Base-by-base conservation (phyloP, 1,140 invertebrate species). In the Drosophila tsacasi region DNA sequence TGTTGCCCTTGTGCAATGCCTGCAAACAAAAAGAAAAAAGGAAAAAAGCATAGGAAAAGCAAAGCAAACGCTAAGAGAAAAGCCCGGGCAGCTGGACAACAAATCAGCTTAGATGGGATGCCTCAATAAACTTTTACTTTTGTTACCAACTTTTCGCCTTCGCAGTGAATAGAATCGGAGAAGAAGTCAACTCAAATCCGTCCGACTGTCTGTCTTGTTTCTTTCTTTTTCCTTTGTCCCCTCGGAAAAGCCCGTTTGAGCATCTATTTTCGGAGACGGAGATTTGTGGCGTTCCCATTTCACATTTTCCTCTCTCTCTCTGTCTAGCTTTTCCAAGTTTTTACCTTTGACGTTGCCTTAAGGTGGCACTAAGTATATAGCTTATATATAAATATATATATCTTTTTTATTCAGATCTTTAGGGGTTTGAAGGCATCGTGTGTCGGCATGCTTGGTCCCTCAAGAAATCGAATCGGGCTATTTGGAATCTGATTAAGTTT, bases 201-300 rank as follows among this genome's bases (percentile, higher is more conserved):
- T 49, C 35, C 42, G 58, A 60, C 55, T 54, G 37, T 79, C 55
- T 40, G 63, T 67, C 62, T 23, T 52, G 19, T 35, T 39, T 12
- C 30, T 60, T 65, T 39, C 19, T 50, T 47, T 58, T 30, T 32
- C 57, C 57, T 32, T 63, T 81, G 78, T 76, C 71, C 66, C 75
- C 76, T 57, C 54, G 54, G 54, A 57, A 57, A 57, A 57, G 54
- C 54, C 54, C 72, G 62, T 67, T 68, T 30, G 49, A 55, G 77
- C 71, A 52, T 90, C 84, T 89, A 89, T 89, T 89, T 89, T 81
- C 64, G 85, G 78, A 57, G 54, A 89, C 66, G 74, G 39, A 84
- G 74, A 90, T 90, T 90, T 81, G 81, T 90, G 76, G 85, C 77
- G 84, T 89, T 84, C 85, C 85, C 87, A 90, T 84, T 87, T 89